Conservation (phyloP, 2,797 vertebrate species). For the Malacoctenus gilli region DNA sequence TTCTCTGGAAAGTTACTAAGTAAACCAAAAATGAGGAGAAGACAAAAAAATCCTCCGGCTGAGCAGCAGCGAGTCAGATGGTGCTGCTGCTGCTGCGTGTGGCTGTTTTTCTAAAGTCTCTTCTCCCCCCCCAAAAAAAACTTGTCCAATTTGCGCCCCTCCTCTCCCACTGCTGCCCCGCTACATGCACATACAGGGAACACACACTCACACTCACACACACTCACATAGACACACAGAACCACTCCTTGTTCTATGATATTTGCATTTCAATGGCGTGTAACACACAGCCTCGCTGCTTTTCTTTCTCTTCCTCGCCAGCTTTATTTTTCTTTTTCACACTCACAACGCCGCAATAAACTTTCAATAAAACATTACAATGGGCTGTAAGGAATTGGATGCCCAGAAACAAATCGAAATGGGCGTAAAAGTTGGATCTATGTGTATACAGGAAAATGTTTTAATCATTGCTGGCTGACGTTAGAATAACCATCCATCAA, state of each 20-base stretch:
- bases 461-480: neutral
- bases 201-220: constrained; percentile 53
- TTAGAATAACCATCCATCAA: neutral
- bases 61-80: constrained; percentile 72
- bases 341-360: constrained; percentile 70
- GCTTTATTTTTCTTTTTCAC: constrained; percentile 76
- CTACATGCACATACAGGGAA: constrained; percentile 73
- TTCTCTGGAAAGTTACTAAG: neutral
- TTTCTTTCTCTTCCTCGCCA: constrained; percentile 60
- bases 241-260: constrained; percentile 87
- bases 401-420: constrained; percentile 21
- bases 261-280: constrained; percentile 89
- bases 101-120: constrained; percentile 85
- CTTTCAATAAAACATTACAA: constrained; percentile 69
- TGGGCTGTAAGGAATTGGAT: constrained; percentile 39
- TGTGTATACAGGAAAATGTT: neutral
- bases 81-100: constrained; percentile 77
- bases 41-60: no score
- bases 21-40: no score
- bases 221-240: constrained; percentile 74
- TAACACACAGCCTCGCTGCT: constrained; percentile 79
- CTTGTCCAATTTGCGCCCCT: constrained; percentile 83
- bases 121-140: constrained; percentile 78
- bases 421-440: neutral
- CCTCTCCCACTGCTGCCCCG: constrained; percentile 73